Conservation (phyloP, 2,888 invertebrate species). For the Dastarcus helophoroides region DNA sequence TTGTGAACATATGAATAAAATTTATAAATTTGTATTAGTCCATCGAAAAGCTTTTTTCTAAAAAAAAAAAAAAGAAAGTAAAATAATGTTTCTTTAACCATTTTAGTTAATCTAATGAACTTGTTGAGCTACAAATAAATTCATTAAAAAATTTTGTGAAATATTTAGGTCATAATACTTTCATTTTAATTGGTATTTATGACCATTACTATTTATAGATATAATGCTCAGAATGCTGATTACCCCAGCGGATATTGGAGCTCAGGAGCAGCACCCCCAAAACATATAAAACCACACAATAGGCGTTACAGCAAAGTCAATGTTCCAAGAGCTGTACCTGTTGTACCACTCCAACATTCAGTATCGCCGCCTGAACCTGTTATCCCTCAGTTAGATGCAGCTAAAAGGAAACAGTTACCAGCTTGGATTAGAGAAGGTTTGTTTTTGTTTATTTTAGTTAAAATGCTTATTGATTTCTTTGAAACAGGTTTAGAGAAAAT, state of each 20-base stretch:
- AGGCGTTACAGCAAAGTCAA: conserved; percentile 35
- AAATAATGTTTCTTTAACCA: too few species aligned
- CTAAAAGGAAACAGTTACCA: conserved; percentile 82
- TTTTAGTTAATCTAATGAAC: too few species aligned
- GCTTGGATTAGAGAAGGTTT: conserved; percentile 91
- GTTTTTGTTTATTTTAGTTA: conserved; percentile 3
- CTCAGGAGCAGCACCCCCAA: conserved; percentile 20
- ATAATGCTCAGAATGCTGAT: conserved; percentile 18
- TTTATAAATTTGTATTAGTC: too few species aligned
- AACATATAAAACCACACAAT: conserved; percentile 35
- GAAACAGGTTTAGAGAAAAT: conserved; percentile 84
- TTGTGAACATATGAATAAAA: too few species aligned
- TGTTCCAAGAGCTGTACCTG: conserved; percentile 18
- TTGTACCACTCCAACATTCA: conserved; percentile 17
- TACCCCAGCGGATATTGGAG: conserved; percentile 27
- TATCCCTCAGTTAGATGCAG: conserved; percentile 56
- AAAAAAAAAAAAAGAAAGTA: too few species aligned
- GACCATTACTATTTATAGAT: conserved; percentile 6
- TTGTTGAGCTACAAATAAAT: too few species aligned
- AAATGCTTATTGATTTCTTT: conserved; percentile 3
- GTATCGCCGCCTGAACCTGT: conserved; percentile 14
- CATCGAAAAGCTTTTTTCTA: too few species aligned
- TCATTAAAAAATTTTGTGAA: too few species aligned
- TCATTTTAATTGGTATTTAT: too few species aligned
- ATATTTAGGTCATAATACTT: too few species aligned